These are phyloP conservation scores for Myotis lucifugus DNA, from an alignment of 2,113 vertebrate species.

Conservation along the genomic window DNA sequence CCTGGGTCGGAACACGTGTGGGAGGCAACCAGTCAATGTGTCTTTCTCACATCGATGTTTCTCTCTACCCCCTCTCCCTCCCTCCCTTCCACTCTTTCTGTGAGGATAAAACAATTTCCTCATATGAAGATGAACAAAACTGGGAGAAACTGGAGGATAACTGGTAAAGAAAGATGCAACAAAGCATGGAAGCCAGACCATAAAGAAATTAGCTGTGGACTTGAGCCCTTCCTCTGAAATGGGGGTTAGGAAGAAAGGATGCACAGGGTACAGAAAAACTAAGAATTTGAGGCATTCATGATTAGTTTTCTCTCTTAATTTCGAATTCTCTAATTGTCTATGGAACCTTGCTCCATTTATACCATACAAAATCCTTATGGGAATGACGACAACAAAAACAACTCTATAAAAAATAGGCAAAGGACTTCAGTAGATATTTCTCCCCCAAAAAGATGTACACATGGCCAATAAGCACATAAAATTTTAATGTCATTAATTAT, in stretches of 20 bases:
- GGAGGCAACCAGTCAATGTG: too few relatives aligned
- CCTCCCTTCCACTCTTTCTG: too few relatives aligned
- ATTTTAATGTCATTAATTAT: not conserved
- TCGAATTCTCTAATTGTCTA: slow-evolving; percentile 14
- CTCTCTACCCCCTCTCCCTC: too few relatives aligned
- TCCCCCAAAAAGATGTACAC: not conserved
- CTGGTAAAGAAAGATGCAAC: not conserved
- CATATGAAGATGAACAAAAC: too few relatives aligned
- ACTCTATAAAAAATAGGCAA: slow-evolving; percentile 1
- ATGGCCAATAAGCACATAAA: not conserved
- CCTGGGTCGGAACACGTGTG: too few relatives aligned
- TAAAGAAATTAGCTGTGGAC: not conserved
- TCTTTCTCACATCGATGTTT: too few relatives aligned
- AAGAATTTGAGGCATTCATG: not conserved
- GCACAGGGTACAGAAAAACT: not conserved
- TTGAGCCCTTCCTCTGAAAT: not conserved
- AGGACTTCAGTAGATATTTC: not conserved
- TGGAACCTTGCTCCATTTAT: not conserved
- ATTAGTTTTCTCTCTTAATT: slow-evolving; percentile 18
- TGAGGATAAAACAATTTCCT: too few relatives aligned
- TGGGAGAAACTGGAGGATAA: not conserved
- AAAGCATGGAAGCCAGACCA: not conserved
- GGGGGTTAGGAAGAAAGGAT: not conserved
- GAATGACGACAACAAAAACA: not conserved
- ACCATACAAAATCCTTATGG: not conserved